Evolutionary conservation across 2,888 invertebrate species (phyloP).

Genomic region (Penaeus monodon): DNA sequence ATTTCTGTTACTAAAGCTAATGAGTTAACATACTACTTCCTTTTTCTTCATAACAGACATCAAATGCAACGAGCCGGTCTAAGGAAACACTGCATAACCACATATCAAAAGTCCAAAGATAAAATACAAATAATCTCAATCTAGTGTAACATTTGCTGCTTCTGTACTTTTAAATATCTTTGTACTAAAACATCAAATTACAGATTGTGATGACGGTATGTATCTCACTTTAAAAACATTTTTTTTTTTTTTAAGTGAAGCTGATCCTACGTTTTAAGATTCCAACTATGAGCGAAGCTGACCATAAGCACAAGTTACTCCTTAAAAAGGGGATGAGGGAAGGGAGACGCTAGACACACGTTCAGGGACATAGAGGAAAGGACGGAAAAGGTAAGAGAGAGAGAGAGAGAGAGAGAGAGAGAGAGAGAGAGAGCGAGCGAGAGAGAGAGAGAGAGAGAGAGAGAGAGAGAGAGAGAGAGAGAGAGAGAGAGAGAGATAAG

Average conservation of each 20-base stretch:
- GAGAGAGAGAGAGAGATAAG: neutral
- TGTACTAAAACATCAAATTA: too few relatives aligned
- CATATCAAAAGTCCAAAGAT: neutral
- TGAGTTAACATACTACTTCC: too few relatives aligned
- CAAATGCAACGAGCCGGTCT: too few relatives aligned
- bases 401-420: neutral
- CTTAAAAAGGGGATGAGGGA: neutral
- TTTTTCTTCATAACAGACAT: too few relatives aligned
- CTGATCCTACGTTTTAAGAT: too few relatives aligned
- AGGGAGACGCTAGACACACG: neutral
- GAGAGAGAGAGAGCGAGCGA: neutral
- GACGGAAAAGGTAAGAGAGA: too few relatives aligned
- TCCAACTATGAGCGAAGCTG: slow-evolving; percentile 22
- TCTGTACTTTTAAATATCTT: too few relatives aligned
- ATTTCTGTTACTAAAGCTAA: too few relatives aligned
- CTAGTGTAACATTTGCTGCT: neutral
- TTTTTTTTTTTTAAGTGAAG: too few relatives aligned
- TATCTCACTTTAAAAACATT: too few relatives aligned
- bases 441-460: neutral
- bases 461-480: neutral
- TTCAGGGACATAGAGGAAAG: neutral
- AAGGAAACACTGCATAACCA: neutral
- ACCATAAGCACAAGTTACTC: slow-evolving; percentile 36
- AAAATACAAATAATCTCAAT: slow-evolving; percentile 15
- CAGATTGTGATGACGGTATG: too few relatives aligned